phyloP scores from a whole-genome alignment of 2,113 vertebrate species.

The Spilogale gracilis region DNA sequence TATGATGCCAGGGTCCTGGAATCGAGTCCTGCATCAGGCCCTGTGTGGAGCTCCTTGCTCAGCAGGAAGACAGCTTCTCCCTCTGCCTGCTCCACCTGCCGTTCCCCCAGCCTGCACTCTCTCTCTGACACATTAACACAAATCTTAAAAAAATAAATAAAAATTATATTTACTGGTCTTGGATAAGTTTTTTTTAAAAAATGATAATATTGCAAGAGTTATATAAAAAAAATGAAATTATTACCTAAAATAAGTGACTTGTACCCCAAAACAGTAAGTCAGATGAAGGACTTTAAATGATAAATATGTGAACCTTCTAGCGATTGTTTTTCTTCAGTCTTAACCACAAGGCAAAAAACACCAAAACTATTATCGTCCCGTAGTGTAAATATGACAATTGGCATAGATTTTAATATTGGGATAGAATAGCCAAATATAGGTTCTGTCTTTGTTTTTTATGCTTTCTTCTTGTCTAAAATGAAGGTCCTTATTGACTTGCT shows the following conservation, averaged over 20 bases:
- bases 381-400: not conserved
- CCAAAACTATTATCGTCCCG: not conserved
- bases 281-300: not conserved
- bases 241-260: constrained; percentile 43
- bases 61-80: no score
- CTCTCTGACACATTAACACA: no score
- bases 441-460: not conserved
- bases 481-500: not conserved
- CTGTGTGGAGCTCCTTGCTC: no score
- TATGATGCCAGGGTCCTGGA: no score
- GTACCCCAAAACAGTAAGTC: not conserved
- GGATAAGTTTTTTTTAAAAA: not conserved
- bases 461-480: not conserved
- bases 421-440: not conserved
- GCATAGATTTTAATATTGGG: not conserved
- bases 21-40: no score
- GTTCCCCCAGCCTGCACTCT: no score
- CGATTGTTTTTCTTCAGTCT: not conserved
- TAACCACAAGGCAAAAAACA: constrained; percentile 13
- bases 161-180: not conserved
- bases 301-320: constrained; percentile 9
- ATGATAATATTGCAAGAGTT: not conserved
- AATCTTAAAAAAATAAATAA: not conserved
- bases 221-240: not conserved
- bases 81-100: no score